Evolutionary conservation across 2,797 vertebrate species (phyloP), one percentile per base, ranked within the genome.

Genomic region (Coccyzus lansbergi): DNA sequence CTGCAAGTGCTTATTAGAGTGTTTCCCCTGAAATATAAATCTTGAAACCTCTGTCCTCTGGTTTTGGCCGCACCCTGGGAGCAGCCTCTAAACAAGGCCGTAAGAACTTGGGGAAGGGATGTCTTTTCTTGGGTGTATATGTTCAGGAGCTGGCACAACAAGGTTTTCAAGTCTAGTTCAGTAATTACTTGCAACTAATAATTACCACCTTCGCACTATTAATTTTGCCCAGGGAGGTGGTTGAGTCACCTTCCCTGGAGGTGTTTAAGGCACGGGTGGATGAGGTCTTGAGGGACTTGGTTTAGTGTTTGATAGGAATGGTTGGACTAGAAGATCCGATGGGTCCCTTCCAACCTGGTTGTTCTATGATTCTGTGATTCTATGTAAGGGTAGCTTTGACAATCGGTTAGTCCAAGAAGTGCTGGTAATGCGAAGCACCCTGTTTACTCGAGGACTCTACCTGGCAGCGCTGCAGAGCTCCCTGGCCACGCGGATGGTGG

Each of bases 121-220:
- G 0, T 40, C 29, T 64, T 86, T 88, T 67, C 70, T 88, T 3
- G 2, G 63, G 38, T 67, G 10, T 78, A 51, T 62, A 90, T 83
- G 46, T 91, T 79, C 77, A 62, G 76, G 83, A 90, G 67, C 80
- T 86, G 63, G 80, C 70, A 94, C 38, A 90, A 67, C 90, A 48
- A 88, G 83, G 91, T 88, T 93, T 95, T 86, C 93, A 86, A 91
- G 70, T 72, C 63, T 90, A 40, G 81, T 91, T 91, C 83, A 85
- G 53, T 83, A 92, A 92, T 89, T 52, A 51, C 60, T 64, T 75
- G 40, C 62, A 83, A 72, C 83, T 90, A 90, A 53, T 70, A 95
- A 92, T 93, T 83, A 88, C 49, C 65, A 91, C 28, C 65, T 83
- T 34, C 72, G 31, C 20, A 48, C 31, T 59, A 69, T 65, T 86